Evolutionary conservation across 2,113 vertebrate species (phyloP).

Genomic region (Charadrius vociferus): DNA sequence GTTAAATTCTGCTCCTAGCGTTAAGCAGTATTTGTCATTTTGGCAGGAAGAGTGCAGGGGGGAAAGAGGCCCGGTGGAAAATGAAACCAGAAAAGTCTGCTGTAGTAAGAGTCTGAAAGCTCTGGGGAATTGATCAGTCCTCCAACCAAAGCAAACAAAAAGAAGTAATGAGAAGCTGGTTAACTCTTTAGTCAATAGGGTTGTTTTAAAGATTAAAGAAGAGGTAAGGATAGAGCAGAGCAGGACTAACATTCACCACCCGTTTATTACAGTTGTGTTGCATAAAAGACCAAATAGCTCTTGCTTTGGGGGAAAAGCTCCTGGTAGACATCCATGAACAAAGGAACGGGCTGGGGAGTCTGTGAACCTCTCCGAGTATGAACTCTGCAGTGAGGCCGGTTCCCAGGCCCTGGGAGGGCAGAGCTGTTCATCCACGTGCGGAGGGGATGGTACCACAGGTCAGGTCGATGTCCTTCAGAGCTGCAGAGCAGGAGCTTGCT

Average conservation of each 20-base stretch:
- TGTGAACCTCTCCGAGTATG: accelerated
- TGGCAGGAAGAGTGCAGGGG: neutral
- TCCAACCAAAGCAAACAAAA: neutral
- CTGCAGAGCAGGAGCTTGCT: neutral
- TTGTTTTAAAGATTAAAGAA: neutral
- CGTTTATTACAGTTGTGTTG: neutral
- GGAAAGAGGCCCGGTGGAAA: neutral
- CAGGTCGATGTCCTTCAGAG: accelerated
- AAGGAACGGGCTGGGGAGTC: neutral
- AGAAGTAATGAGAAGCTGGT: neutral
- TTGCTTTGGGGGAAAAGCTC: neutral
- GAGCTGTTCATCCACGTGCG: accelerated
- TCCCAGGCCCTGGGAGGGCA: neutral
- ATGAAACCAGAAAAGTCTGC: neutral
- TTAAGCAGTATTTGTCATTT: neutral
- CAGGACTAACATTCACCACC: neutral
- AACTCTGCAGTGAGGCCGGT: accelerated
- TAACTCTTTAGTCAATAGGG: neutral
- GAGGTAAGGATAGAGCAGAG: neutral
- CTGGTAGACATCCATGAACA: neutral
- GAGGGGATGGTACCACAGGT: neutral
- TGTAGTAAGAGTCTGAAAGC: neutral
- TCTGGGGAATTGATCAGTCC: neutral
- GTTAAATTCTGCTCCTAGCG: neutral
- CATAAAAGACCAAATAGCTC: neutral